A percentile compares a stretch with the other conserved stretches of the same genome.
Evolutionary conservation across 2,888 invertebrate genomes (phyloP).

Genomic region (Plusia festucae): DNA sequence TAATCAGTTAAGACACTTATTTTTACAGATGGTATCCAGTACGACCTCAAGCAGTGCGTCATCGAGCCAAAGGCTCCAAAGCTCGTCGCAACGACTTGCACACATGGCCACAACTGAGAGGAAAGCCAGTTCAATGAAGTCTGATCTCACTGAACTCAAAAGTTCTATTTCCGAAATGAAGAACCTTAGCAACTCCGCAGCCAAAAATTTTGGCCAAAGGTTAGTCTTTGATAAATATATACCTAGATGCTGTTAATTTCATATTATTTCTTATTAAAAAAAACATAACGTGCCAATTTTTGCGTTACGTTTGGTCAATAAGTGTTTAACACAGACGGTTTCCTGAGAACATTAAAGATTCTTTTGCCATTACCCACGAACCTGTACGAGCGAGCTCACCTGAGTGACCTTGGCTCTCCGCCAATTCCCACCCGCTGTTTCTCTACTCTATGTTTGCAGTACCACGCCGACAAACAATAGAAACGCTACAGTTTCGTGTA

Average conservation of each 20-base stretch:
- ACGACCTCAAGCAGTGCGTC: constrained; percentile 90
- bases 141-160: constrained; percentile 93
- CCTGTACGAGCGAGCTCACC: constrained; percentile 82
- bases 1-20: background rate
- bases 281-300: constrained; percentile 65
- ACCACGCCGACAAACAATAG: constrained; percentile 86
- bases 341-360: constrained; percentile 64
- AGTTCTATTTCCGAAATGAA: constrained; percentile 97
- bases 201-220: constrained; percentile 85
- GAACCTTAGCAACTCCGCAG: constrained; percentile 89
- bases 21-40: constrained; percentile 88
- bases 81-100: constrained; percentile 88
- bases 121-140: constrained; percentile 95
- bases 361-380: constrained; percentile 70
- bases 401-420: constrained; percentile 85
- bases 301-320: constrained; percentile 71
- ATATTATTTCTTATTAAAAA: constrained; percentile 55
- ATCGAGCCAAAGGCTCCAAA: constrained; percentile 89
- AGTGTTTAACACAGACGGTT: constrained; percentile 66
- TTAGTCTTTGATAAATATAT: constrained; percentile 58
- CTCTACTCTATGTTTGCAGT: constrained; percentile 83
- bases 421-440: constrained; percentile 84
- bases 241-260: constrained; percentile 36
- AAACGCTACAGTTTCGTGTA: constrained; percentile 76
- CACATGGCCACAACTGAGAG: constrained; percentile 91